Percentiles rank a stretch among this genome's conserved stretches.
Conservation (phyloP, 2,888 invertebrate species). For the Drosophila robusta region DNA sequence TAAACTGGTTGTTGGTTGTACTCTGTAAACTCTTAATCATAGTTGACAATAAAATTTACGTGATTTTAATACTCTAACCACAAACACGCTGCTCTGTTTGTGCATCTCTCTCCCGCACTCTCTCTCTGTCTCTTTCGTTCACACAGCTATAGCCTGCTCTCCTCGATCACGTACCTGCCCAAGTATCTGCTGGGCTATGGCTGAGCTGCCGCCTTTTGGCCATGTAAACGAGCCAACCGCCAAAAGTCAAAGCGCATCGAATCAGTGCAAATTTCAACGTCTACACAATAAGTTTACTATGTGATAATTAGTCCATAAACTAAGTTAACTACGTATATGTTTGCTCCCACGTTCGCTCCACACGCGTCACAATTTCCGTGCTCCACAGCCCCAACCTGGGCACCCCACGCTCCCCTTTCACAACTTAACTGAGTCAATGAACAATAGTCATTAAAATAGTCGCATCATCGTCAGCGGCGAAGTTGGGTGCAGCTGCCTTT, state of each 20-base stretch:
- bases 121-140: neutral
- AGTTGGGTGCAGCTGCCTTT: constrained; percentile 15
- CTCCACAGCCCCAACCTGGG: neutral
- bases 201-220: constrained; percentile 85
- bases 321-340: constrained; percentile 39
- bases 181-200: constrained; percentile 94
- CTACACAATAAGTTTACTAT: constrained; percentile 73
- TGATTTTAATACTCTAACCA: constrained; percentile 3
- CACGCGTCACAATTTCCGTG: constrained; percentile 11
- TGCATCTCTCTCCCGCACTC: neutral
- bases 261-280: constrained; percentile 55
- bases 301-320: constrained; percentile 75
- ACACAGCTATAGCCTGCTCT: constrained; percentile 92
- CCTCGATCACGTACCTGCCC: constrained; percentile 94
- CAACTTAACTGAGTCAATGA: constrained; percentile 64
- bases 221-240: constrained; percentile 38
- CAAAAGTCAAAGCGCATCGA: constrained; percentile 59
- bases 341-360: constrained; percentile 12
- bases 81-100: constrained; percentile 2
- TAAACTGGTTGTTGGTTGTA: constrained; percentile 34
- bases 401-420: neutral
- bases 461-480: constrained; percentile 24
- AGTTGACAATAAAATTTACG: constrained; percentile 46
- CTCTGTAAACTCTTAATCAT: constrained; percentile 1
- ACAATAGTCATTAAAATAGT: constrained; percentile 77